These are phyloP conservation scores for Cinclus mexicanus DNA, from an alignment of 2,113 vertebrate species.

Conservation along the genomic window DNA sequence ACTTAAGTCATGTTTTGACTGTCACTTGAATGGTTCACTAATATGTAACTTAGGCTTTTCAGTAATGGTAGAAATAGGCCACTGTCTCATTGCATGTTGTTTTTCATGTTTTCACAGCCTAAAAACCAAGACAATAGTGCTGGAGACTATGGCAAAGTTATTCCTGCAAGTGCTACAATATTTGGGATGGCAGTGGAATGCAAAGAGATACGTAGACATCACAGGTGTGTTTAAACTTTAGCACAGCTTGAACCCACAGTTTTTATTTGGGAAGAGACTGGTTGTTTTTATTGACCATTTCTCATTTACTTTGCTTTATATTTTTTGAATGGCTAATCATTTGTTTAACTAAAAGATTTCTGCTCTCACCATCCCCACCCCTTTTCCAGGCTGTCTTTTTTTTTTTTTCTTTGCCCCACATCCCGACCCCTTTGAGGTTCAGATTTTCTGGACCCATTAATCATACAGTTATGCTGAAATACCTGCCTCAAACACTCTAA, in stretches of 20 bases:
- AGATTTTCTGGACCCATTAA: background rate
- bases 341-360: background rate
- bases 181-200: conserved; percentile 92
- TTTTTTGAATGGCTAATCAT: background rate
- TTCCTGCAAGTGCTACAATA: conserved; percentile 89
- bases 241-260: background rate
- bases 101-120: conserved; percentile 60
- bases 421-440: background rate
- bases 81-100: background rate
- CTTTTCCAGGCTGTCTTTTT: background rate
- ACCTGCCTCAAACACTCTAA: background rate
- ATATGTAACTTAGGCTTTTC: background rate
- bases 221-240: conserved; percentile 78
- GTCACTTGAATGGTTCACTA: background rate
- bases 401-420: background rate
- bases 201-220: conserved; percentile 90
- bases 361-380: background rate
- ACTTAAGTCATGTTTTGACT: background rate
- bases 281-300: background rate
- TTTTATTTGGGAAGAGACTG: background rate
- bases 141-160: conserved; percentile 86
- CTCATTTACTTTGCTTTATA: background rate
- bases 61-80: background rate
- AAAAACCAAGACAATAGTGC: conserved; percentile 52
- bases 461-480: background rate